A percentile compares a stretch with the other conserved stretches of the same genome.
Evolutionary conservation across 2,888 invertebrate genomes (phyloP).

Genomic region (Sphaeridia pumilis): DNA sequence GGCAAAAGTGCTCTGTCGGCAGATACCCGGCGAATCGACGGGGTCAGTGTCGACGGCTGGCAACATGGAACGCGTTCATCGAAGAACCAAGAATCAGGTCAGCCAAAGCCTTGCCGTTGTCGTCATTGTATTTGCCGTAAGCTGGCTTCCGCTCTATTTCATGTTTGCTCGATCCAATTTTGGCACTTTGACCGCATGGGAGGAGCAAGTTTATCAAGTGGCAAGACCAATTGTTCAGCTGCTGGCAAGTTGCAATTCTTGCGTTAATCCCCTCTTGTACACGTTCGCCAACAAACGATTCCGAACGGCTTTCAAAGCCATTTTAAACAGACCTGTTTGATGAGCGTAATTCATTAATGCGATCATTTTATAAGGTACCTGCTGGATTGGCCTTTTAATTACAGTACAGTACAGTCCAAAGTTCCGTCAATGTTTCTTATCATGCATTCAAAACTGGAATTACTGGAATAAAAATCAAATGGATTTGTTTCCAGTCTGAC

Average conservation of each 20-base stretch:
- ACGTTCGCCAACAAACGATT: conserved; percentile 28
- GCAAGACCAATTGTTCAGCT: conserved; percentile 45
- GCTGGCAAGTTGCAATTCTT: conserved; percentile 47
- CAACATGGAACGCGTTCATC: conserved; percentile 35
- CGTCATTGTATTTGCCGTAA: conserved; percentile 45
- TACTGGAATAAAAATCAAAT: too few species aligned
- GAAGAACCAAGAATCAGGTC: conserved; percentile 39
- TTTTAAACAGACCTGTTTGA: too few species aligned
- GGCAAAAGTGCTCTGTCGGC: conserved; percentile 41
- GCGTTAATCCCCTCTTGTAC: conserved; percentile 47
- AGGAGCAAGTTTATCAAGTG: conserved; percentile 37
- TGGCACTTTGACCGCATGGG: conserved; percentile 36
- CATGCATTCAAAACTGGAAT: too few species aligned
- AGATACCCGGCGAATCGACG: conserved; percentile 41
- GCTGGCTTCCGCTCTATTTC: conserved; percentile 48
- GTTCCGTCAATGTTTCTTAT: too few species aligned
- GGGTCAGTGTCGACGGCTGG: too few species aligned
- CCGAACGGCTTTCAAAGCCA: conserved; percentile 18
- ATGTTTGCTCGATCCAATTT: conserved; percentile 41
- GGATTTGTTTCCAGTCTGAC: too few species aligned
- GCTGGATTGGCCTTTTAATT: too few species aligned
- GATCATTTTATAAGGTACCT: too few species aligned
- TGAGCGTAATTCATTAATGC: too few species aligned
- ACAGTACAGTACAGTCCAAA: too few species aligned
- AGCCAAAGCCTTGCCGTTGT: conserved; percentile 47